Conservation (phyloP, 2,113 vertebrate species). For the Tylochromis polylepis region DNA sequence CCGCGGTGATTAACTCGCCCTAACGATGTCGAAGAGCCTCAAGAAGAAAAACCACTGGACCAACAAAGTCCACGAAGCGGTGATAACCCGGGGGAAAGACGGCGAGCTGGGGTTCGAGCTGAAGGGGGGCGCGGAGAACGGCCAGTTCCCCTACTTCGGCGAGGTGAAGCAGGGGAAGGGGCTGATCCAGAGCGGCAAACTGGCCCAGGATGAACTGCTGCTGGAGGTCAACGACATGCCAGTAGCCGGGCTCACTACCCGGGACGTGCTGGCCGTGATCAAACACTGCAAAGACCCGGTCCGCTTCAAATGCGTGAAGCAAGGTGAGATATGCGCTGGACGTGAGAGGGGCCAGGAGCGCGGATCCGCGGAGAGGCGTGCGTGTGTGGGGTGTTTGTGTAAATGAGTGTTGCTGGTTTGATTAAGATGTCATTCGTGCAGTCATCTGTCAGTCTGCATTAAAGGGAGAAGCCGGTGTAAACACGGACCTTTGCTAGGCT, state of each 20-base stretch:
- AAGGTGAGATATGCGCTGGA: constrained; percentile 79
- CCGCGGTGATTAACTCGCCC: constrained; percentile 61
- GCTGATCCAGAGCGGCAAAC: constrained; percentile 91
- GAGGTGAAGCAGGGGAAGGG: constrained; percentile 93
- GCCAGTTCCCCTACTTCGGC: constrained; percentile 94
- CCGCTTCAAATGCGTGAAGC: constrained; percentile 96
- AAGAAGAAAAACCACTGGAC: constrained; percentile 99
- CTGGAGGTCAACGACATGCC: constrained; percentile 99
- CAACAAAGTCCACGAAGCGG: constrained; percentile 97
- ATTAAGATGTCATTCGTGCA: constrained; percentile 35
- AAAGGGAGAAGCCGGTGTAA: background rate
- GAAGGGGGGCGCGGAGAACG: constrained; percentile 92
- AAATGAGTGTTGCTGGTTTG: constrained; percentile 2
- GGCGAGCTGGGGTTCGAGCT: constrained; percentile 95
- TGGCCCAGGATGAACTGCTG: constrained; percentile 91
- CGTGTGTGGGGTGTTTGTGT: background rate
- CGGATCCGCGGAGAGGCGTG: background rate
- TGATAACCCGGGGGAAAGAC: constrained; percentile 86
- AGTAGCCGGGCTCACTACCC: constrained; percentile 93
- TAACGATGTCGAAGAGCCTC: constrained; percentile 97
- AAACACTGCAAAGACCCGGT: constrained; percentile 98
- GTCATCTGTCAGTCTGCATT: constrained; percentile 27
- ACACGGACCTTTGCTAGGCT: background rate
- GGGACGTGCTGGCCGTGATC: constrained; percentile 95
- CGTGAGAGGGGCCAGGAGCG: background rate